Base-by-base conservation (phyloP, 2,888 invertebrate genomes). In the Drosophila pseudotalamancana region DNA sequence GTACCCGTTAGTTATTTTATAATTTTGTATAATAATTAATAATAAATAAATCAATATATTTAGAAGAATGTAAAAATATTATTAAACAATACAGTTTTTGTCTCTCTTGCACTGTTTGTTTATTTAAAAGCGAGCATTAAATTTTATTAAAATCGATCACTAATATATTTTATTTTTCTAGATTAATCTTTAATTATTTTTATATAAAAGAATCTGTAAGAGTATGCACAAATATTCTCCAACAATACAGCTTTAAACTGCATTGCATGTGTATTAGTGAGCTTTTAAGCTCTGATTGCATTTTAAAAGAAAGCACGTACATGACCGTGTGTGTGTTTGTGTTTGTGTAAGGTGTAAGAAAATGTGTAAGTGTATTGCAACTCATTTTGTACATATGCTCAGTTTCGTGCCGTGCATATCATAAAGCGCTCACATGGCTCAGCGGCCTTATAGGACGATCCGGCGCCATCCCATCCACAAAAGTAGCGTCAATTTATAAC, bases 401-500 rank as follows among this genome's bases (percentile, higher is more conserved):
- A 51, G 23, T 32, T 43, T 43, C 68, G 48, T 68, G 68, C 62
- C 43, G 57, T 68, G 71, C 71, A 72, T 53, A 42, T 53, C 60
- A 72, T 65, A 72, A 56, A 50, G 45, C 29, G 48, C 37, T 27
- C 65, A 46, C 25, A 50, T 66, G 32, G 37, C 40, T 14, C 42
- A 4, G 23, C 21, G 14, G 19, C 18, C 57, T 29, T 23, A 25
- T 37, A 21, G 34, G 11, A 1, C n/a, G 18, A 12, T 29, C 39
- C 16, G 43, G 11, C 25, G 31, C 25, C 23, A 12, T 11, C 29
- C 34, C 37, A 8, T 6, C 16, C 19, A 14, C 31, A 19, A 60
- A 61, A 63, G 60, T 67, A 56, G 68, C 62, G 35, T 46, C 83
- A 64, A 79, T 81, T 85, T 79, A 66, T 63, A 63, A 68, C 68